Percentiles rank a stretch among this genome's conserved stretches.
phyloP scores from a whole-genome alignment of 2,113 vertebrate species.

The Paedocypris sp. region DNA sequence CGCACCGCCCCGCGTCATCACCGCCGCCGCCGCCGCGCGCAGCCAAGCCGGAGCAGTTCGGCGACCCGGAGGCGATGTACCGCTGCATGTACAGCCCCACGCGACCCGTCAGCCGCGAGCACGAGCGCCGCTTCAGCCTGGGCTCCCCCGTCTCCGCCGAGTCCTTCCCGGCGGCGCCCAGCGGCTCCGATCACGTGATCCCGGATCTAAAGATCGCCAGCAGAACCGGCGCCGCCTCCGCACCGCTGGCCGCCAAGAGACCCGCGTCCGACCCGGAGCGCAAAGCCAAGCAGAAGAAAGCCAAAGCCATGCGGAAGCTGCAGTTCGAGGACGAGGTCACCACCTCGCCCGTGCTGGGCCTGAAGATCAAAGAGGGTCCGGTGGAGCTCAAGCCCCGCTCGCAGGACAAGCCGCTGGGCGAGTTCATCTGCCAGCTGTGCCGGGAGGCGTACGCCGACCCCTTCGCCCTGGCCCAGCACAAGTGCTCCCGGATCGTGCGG shows the following conservation, averaged over 20 bases:
- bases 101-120: conserved; percentile 73
- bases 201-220: conserved; percentile 61
- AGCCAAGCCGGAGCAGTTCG: conserved; percentile 58
- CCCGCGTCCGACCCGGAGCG: conserved; percentile 49
- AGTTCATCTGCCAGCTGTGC: conserved; percentile 89
- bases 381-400: conserved; percentile 59
- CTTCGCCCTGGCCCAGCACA: conserved; percentile 82
- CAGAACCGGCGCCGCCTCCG: conserved; percentile 41
- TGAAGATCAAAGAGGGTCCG: conserved; percentile 80
- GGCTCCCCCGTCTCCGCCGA: conserved; percentile 76
- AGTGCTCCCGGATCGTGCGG: conserved; percentile 85
- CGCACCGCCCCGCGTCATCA: conserved; percentile 33
- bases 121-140: conserved; percentile 67
- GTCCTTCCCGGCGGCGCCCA: conserved; percentile 68
- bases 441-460: conserved; percentile 83
- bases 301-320: conserved; percentile 77
- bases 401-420: conserved; percentile 61
- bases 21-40: conserved; percentile 38
- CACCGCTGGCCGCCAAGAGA: conserved; percentile 50
- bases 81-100: conserved; percentile 74
- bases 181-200: conserved; percentile 51
- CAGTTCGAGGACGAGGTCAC: conserved; percentile 87
- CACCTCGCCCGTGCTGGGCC: conserved; percentile 84
- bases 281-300: conserved; percentile 63
- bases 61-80: conserved; percentile 68